Evolutionary conservation across 2,888 invertebrate genomes (phyloP), one percentile per base, ranked within the genome.

Genomic region (Hoplodrina blanda): DNA sequence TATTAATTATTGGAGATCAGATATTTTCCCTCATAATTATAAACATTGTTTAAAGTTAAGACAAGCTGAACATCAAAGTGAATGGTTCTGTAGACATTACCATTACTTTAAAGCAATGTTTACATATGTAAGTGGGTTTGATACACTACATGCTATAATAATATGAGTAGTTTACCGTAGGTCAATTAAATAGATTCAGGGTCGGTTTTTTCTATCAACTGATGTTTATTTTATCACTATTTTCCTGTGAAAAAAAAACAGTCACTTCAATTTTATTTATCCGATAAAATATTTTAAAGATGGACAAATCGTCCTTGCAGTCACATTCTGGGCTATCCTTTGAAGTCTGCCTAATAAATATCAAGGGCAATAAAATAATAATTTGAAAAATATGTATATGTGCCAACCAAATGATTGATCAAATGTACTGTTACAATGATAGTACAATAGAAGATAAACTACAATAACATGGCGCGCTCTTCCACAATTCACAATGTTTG

Each of bases 1-100:
- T 63, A 62, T 64, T 55, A 41, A 60, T 63, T 65, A 60, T 63
- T 65, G 53, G 62, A 75, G 80, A 80, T 78, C 65, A 80, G 70
- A 76, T 70, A 76, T 69, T 61, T 46, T 1, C 46, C 17, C 15
- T 5, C 17, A 17, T 17, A 46, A 10, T 17, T 46, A 46, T 46
- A 46, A 46, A 46, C 46, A 11, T 17, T 46, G 46, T 44, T 44
- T 44, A 44, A 44, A 44, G 44, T 44, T 44, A 15, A 15, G 44
- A 44, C 11, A 44, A 44, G 44, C 10, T 15, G 15, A 44, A 44
- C 11, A 15, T 15, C 15, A 44, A 44, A 44, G 0, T 13, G 13
- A 15, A 37, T 37, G 37, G 37, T 37, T 37, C 8, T 8, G 37
- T 37, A 37, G 17, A 46, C 41, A 17, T 46, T 46, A 46, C 17